A percentile compares a stretch with the other conserved stretches of the same genome.
Evolutionary conservation across 2,113 vertebrate species (phyloP).

Genomic region (Jacana jacana): DNA sequence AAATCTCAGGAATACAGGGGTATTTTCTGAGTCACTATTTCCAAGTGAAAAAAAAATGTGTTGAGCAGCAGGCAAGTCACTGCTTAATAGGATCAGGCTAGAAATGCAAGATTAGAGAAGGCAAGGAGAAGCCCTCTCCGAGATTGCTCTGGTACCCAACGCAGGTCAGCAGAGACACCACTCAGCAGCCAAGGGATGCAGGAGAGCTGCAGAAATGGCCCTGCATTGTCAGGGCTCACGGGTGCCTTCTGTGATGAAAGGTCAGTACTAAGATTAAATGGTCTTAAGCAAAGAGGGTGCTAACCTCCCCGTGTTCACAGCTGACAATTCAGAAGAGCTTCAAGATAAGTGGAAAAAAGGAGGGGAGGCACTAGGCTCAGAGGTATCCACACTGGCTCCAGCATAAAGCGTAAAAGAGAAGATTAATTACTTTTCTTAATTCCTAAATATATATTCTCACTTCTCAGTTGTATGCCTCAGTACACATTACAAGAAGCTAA

Average conservation of each 20-base stretch:
- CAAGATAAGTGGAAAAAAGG: constrained; percentile 29
- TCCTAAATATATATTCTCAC: background rate
- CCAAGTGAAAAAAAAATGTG: constrained; percentile 5
- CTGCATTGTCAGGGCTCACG: background rate
- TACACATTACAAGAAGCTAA: background rate
- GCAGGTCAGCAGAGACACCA: background rate
- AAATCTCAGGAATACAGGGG: background rate
- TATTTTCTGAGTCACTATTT: constrained; percentile 8
- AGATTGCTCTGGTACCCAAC: background rate
- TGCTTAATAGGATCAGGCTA: background rate
- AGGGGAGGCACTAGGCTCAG: background rate
- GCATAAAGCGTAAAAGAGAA: background rate
- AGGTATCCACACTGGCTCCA: background rate
- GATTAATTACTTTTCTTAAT: background rate
- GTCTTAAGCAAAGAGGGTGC: constrained; percentile 56
- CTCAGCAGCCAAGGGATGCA: background rate
- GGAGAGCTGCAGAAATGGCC: background rate
- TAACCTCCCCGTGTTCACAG: constrained; percentile 44
- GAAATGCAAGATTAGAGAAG: background rate
- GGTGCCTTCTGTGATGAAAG: background rate
- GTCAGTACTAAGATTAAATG: constrained; percentile 43
- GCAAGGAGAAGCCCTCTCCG: background rate
- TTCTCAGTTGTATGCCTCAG: background rate
- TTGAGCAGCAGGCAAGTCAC: background rate
- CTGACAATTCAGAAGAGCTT: constrained; percentile 41